Evolutionary conservation across 30 jellyfish, hydroid and myxozoan genomes (phyloP).

Genomic region (Chrysaora quinquecirrha): DNA sequence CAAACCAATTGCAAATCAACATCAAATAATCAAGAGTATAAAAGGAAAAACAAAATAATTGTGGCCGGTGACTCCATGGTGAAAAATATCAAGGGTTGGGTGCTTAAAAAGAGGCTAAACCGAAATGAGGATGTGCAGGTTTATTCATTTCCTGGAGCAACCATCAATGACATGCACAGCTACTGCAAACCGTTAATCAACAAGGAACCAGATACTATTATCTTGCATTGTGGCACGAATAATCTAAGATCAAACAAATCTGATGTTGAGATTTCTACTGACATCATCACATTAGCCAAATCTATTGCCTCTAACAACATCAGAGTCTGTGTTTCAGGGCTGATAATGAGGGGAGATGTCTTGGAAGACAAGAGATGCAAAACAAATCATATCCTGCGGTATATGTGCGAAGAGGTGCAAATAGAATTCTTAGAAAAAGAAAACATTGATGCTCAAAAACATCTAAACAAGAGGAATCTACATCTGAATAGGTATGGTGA

Average conservation of each 20-base stretch:
- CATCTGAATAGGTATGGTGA: constrained; percentile 32
- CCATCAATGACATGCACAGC: neutral
- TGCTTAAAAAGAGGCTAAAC: neutral
- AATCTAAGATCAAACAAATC: constrained; percentile 8
- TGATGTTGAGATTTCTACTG: constrained; percentile 9
- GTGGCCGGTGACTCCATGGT: neutral
- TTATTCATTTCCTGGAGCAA: neutral
- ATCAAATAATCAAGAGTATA: neutral
- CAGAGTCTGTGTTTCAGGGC: neutral
- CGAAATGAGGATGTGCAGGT: neutral
- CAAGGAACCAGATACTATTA: neutral
- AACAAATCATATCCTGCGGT: neutral
- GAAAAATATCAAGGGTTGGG: neutral
- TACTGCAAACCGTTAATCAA: neutral
- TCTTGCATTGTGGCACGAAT: constrained; percentile 16
- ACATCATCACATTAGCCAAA: neutral
- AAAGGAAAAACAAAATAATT: neutral
- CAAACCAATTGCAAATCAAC: no score
- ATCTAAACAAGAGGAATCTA: constrained; percentile 18
- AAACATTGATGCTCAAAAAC: constrained; percentile 1
- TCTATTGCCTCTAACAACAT: neutral
- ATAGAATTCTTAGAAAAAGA: neutral
- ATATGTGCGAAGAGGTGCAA: constrained; percentile 10
- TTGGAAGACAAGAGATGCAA: neutral
- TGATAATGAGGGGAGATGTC: constrained; percentile 11